Base-by-base conservation (phyloP, 2,888 invertebrate species). In the Polydrusus cervinus region DNA sequence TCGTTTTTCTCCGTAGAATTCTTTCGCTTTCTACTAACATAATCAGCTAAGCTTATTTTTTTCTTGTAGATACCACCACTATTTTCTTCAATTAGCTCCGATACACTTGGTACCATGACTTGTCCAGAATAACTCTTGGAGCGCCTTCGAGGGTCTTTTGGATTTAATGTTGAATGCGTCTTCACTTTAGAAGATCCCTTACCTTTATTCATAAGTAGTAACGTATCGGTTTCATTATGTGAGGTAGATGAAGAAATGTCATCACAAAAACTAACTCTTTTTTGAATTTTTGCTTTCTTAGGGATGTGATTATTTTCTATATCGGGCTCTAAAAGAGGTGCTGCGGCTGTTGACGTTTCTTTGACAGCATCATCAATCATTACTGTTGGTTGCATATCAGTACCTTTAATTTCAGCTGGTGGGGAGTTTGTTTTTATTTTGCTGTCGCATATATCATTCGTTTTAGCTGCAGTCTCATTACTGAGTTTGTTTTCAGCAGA, bases 41-140 rank as follows among this genome's bases (percentile, higher is more conserved):
- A 84, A 68, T 84, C 84, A 34, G 82, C 81, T 45, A 82, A 77
- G 60, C 83, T 83, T 7, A 84, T 79, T 65, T 80, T 81, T 51
- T 68, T 78, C 11, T 55, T 66, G 13, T n/a, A 49, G 2, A 20
- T 16, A 8, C n/a, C 13, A 3, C 25, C 20, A 10, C 47, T 47
- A 60, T 70, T 76, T 67, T 78, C 78, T 40, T 76, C 72, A 18
- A 78, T 67, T 34, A 78, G 45, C 64, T 79, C 78, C 0, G 79
- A 78, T 1, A 78, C 76, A 64, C 79, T 78, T 0, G 79, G 78
- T 10, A 74, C 77, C 13, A 79, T 55, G 10, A 79, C 64, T 10
- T 65, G 62, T 13, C 55, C 30, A 13, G 55, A 0, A 20, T 65
- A 65, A 10, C 43, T 13, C 20, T 62, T 68, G 14, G 74, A 64